Evolutionary conservation across 1,140 invertebrate species (phyloP).

Genomic region (roundworm (Caenorhabditis elegans)): DNA sequence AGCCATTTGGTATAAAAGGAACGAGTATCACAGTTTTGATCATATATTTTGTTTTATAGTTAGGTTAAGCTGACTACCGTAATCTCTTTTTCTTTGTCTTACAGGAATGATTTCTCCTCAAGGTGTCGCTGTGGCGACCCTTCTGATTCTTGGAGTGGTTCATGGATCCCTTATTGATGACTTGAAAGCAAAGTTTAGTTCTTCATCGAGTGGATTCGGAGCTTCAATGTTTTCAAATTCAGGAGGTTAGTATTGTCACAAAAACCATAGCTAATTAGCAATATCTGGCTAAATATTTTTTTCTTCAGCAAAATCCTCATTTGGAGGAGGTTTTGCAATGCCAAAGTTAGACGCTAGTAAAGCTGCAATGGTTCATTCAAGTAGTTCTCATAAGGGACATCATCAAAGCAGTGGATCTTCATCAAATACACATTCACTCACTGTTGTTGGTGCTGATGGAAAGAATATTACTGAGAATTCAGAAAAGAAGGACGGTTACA

Average conservation of each 20-base stretch:
- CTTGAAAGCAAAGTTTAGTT: background rate
- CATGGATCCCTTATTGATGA: background rate
- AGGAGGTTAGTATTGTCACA: no score
- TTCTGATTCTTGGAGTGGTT: background rate
- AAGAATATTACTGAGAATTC: background rate
- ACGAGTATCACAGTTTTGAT: background rate
- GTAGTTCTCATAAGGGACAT: background rate
- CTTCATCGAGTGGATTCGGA: background rate
- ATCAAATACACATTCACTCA: background rate
- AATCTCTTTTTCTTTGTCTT: background rate
- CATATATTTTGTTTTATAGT: background rate
- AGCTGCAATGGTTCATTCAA: background rate
- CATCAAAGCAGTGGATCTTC: background rate
- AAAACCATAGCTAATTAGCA: no score
- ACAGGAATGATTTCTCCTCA: background rate
- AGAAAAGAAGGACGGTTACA: background rate
- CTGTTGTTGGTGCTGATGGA: background rate
- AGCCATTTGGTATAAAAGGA: background rate
- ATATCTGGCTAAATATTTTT: no score
- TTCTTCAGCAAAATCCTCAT: no score
- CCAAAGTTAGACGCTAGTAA: background rate
- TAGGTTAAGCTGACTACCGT: background rate
- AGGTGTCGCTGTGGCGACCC: background rate
- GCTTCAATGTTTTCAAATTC: background rate
- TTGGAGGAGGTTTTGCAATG: background rate